phyloP scores from a whole-genome alignment of 2,797 vertebrate species.

The Allobates femoralis region DNA sequence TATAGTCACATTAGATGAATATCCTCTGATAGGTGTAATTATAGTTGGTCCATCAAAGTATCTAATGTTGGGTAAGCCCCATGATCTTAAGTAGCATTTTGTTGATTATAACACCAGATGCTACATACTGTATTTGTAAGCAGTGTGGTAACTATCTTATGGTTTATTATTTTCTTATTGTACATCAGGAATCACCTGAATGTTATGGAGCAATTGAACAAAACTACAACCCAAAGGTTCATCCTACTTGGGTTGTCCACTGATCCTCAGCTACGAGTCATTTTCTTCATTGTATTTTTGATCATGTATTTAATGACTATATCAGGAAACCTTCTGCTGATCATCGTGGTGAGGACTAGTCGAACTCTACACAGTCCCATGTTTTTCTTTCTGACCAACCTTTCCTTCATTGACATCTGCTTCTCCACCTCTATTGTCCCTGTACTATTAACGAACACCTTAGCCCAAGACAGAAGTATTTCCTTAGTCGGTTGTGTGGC shows the following conservation, averaged over 20 bases:
- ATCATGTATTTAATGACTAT: constrained; percentile 42
- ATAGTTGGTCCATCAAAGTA: too few species aligned
- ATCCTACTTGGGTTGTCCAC: constrained; percentile 40
- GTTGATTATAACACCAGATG: too few species aligned
- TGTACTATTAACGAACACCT: neutral
- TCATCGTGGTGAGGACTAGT: constrained; percentile 14
- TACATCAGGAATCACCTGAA: neutral
- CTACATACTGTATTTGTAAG: too few species aligned
- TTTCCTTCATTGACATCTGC: constrained; percentile 37
- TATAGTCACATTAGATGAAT: too few species aligned
- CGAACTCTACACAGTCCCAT: constrained; percentile 44
- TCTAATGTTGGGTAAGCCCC: too few species aligned
- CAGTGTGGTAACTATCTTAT: neutral
- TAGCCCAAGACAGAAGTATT: constrained; percentile 23
- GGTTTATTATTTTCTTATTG: neutral
- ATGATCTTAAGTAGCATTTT: too few species aligned
- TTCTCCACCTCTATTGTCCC: constrained; percentile 43
- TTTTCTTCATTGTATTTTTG: constrained; percentile 1
- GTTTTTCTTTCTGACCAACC: constrained; percentile 48
- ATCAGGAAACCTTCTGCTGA: constrained; percentile 34
- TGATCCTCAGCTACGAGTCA: neutral
- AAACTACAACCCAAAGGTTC: neutral
- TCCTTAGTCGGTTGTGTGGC: constrained; percentile 18
- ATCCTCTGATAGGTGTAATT: too few species aligned
- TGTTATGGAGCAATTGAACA: constrained; percentile 14